Evolutionary conservation across 64 coral and sea anemone genomes (phyloP), one percentile per base, ranked within the genome.

Genomic region (Trachythela sp.): DNA sequence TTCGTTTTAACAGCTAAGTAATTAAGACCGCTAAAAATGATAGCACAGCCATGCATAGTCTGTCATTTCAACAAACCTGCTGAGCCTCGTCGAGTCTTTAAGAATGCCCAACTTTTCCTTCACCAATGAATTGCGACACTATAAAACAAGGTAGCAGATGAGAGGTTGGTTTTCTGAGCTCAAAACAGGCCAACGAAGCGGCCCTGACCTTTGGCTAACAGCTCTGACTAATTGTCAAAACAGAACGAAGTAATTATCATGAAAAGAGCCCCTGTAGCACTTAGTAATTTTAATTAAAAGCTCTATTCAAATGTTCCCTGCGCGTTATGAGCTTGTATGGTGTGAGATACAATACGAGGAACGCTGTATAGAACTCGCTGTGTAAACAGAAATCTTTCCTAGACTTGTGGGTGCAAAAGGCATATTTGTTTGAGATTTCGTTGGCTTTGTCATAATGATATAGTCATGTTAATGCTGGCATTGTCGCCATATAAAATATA

Each of bases 261-360:
- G 2, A 64, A 64, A n/a, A 27, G 4, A 5, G 2, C 56, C 56
- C 56, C 56, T 27, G 20, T n/a, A 18, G 56, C 56, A 64, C 20
- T 27, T 64, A 64, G 56, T 64, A 64, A 64, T 64, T 27, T 64
- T 64, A 64, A 64, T 64, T 64, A 64, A 64, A 64, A 64, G 56
- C 56, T 18, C 26, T 18, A 64, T 64, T 64, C 20, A 64, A 64
- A 22, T 8, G 56, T 64, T 64, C 18, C 3, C 24, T n/a, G 56
- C 56, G 22, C 13, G 56, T 18, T 26, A 52, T n/a, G 56, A 24
- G 56, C 11, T 64, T 20, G 20, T n/a, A 26, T 17, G 54, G 54
- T 3, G 54, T 6, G 5, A 64, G 26, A n/a, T 52, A 64, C 56
- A 64, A 64, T 64, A 6, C 24, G 22, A 7, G 22, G 6, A 20